These are phyloP conservation scores for Dryobotodes eremita DNA, from an alignment of 2,888 invertebrate species.

Conservation along the genomic window DNA sequence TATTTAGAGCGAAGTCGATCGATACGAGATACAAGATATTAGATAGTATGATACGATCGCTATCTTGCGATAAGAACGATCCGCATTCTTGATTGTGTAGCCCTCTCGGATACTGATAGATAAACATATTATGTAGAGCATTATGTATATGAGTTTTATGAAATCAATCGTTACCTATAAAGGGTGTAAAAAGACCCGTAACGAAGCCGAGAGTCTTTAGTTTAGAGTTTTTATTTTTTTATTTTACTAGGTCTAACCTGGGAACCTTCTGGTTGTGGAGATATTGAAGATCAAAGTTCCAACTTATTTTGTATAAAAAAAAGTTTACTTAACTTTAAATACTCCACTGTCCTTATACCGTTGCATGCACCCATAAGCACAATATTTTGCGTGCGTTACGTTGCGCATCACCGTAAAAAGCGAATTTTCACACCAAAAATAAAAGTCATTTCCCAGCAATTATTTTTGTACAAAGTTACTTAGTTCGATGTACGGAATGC, in stretches of 20 bases:
- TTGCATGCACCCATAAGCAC: neutral
- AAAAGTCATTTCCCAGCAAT: neutral
- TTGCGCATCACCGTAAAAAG: neutral
- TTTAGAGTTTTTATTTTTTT: no score
- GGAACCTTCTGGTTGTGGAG: no score
- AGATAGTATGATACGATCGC: conserved; percentile 50
- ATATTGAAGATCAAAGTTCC: no score
- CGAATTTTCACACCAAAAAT: neutral
- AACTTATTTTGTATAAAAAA: no score
- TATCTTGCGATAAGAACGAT: conserved; percentile 60
- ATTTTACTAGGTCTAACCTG: no score
- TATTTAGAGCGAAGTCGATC: conserved; percentile 48
- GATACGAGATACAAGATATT: conserved; percentile 54
- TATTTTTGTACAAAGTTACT: neutral
- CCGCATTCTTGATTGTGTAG: conserved; percentile 59
- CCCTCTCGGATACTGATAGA: conserved; percentile 44
- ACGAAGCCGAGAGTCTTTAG: no score
- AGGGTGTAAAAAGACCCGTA: no score
- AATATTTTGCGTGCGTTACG: neutral
- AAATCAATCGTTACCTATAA: conserved; percentile 4
- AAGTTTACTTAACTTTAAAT: neutral
- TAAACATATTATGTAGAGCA: conserved; percentile 6
- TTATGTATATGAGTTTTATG: conserved; percentile 16
- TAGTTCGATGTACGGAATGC: no score
- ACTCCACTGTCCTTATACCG: neutral